A percentile compares a stretch with the other conserved stretches of the same genome.
Conservation (phyloP, 1,140 invertebrate genomes). For the Branchinecta lindahli region DNA sequence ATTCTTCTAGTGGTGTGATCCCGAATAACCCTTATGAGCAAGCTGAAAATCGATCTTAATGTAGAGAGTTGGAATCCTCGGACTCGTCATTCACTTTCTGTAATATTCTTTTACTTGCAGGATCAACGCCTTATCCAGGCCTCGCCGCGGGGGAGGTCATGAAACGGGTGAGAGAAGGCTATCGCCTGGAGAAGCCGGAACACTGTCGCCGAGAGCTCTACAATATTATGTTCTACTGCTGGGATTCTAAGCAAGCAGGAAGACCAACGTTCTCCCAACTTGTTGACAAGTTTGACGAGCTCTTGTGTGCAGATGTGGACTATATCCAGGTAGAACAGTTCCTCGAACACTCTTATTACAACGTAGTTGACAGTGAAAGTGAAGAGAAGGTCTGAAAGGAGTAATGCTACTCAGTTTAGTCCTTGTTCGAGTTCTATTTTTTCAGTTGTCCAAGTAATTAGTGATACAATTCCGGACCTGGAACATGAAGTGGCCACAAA, state of each 20-base stretch:
- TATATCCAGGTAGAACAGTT: slow-evolving; percentile 83
- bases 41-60: too few relatives aligned
- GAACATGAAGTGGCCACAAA: too few relatives aligned
- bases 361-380: slow-evolving; percentile 41
- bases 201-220: slow-evolving; percentile 74
- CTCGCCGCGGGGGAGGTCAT: slow-evolving; percentile 66
- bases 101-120: slow-evolving; percentile 27
- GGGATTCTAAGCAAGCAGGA: slow-evolving; percentile 61
- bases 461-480: too few relatives aligned
- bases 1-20: too few relatives aligned
- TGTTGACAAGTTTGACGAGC: slow-evolving; percentile 55
- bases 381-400: slow-evolving; percentile 25
- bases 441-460: too few relatives aligned
- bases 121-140: slow-evolving; percentile 76
- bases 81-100: too few relatives aligned
- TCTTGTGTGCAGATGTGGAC: slow-evolving; percentile 72
- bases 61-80: too few relatives aligned
- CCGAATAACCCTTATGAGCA: too few relatives aligned
- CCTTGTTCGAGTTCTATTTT: too few relatives aligned
- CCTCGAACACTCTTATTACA: slow-evolving; percentile 86
- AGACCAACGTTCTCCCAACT: slow-evolving; percentile 64
- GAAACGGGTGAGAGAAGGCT: slow-evolving; percentile 59
- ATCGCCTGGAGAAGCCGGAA: slow-evolving; percentile 69
- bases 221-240: slow-evolving; percentile 87
- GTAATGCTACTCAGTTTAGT: too few relatives aligned